A percentile compares a stretch with the other conserved stretches of the same genome.
These are phyloP conservation scores for Phalacrocorax carbo DNA, from an alignment of 2,113 vertebrate species.

Conservation along the genomic window DNA sequence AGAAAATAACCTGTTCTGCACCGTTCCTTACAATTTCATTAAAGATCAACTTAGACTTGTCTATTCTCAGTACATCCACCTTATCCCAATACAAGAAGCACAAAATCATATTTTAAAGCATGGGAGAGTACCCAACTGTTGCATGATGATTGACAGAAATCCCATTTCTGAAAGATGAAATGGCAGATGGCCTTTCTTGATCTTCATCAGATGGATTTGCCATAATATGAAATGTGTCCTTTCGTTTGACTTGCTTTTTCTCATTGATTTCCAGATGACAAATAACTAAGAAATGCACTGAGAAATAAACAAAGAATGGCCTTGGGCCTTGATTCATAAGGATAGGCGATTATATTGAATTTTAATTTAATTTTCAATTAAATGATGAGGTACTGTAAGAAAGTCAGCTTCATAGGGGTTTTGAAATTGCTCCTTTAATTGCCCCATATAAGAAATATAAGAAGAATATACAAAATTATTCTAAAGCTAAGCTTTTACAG, in stretches of 20 bases:
- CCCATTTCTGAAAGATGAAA: conserved; percentile 6
- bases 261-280: conserved; percentile 25
- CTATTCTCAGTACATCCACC: not conserved
- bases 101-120: not conserved
- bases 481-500: not conserved
- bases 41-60: not conserved
- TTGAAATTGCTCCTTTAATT: not conserved
- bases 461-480: not conserved
- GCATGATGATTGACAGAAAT: conserved; percentile 19
- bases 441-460: too few species aligned
- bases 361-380: not conserved
- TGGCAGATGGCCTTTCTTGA: conserved; percentile 14
- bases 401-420: not conserved
- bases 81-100: not conserved
- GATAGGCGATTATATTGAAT: not conserved
- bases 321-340: not conserved
- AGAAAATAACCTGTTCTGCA: not conserved
- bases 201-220: conserved; percentile 39
- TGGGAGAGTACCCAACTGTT: not conserved
- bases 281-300: not conserved
- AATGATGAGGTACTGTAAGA: not conserved
- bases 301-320: not conserved
- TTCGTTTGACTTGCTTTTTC: not conserved
- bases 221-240: conserved; percentile 29
- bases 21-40: not conserved